These are phyloP conservation scores for Drosophila bifasciata DNA, from an alignment of 1,140 invertebrate species.

Conservation along the genomic window DNA sequence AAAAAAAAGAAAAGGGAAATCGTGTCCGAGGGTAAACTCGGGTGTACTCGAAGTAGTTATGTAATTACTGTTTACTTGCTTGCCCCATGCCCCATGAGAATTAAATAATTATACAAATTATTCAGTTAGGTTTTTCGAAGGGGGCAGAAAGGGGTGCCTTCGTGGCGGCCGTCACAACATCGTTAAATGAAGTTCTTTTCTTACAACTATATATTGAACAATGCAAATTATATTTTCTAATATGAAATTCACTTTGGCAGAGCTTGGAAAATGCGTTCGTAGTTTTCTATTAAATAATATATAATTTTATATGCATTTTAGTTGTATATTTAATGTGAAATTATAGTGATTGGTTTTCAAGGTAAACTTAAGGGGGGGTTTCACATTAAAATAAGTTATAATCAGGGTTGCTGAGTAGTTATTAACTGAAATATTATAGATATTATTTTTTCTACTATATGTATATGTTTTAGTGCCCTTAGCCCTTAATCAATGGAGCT, in stretches of 20 bases:
- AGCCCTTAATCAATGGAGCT: no score
- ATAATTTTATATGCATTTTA: background rate
- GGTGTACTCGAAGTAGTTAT: constrained; percentile 18
- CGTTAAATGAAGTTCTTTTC: constrained; percentile 44
- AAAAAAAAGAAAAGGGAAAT: constrained; percentile 18
- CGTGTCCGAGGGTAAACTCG: constrained; percentile 18
- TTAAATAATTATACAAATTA: constrained; percentile 71
- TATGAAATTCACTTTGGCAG: background rate
- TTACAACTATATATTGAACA: no score
- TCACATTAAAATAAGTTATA: no score
- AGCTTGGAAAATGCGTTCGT: background rate
- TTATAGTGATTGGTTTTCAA: no score
- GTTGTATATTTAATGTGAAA: no score
- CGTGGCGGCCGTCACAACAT: constrained; percentile 1
- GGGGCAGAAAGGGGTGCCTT: background rate
- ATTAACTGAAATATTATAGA: no score
- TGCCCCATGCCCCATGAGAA: constrained; percentile 27
- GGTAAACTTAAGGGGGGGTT: no score
- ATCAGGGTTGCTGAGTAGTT: no score
- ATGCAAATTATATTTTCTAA: constrained; percentile 6
- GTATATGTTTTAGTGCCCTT: no score
- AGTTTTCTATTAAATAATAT: no score
- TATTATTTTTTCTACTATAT: no score
- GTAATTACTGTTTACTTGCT: constrained; percentile 46
- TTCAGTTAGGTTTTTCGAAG: constrained; percentile 9